A percentile compares a stretch with the other conserved stretches of the same genome.
Evolutionary conservation across 2,888 invertebrate genomes (phyloP).

Genomic region (Caenorhabditis wallacei): DNA sequence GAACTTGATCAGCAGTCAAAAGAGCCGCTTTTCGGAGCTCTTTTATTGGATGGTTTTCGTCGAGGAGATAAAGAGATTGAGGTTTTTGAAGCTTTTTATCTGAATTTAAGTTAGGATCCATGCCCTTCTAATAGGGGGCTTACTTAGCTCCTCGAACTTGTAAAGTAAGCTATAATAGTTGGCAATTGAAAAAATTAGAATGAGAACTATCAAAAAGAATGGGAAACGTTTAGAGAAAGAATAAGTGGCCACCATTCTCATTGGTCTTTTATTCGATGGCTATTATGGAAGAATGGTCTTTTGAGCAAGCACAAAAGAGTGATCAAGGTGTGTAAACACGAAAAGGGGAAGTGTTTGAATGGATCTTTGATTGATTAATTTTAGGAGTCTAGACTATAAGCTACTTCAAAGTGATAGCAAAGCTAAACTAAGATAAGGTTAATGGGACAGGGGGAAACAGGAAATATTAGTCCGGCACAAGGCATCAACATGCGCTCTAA

Average conservation of each 20-base stretch:
- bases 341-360: background rate
- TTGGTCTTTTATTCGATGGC: background rate
- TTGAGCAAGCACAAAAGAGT: background rate
- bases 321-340: background rate
- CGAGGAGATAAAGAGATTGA: background rate
- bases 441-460: too few relatives aligned
- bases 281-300: background rate
- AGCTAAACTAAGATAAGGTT: too few relatives aligned
- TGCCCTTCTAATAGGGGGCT: too few relatives aligned
- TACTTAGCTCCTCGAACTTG: constrained; percentile 21
- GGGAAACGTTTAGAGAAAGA: background rate
- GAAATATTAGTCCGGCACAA: too few relatives aligned
- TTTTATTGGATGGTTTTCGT: background rate
- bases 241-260: constrained; percentile 8
- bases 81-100: constrained; percentile 11
- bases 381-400: too few relatives aligned
- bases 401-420: too few relatives aligned
- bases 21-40: constrained; percentile 41
- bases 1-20: constrained; percentile 8
- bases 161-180: constrained; percentile 22
- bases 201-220: constrained; percentile 12
- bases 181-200: constrained; percentile 42
- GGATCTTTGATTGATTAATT: too few relatives aligned
- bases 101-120: too few relatives aligned
- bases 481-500: too few relatives aligned